These are phyloP conservation scores for Apamea crenata DNA, from an alignment of 2,888 invertebrate genomes.

Conservation along the genomic window DNA sequence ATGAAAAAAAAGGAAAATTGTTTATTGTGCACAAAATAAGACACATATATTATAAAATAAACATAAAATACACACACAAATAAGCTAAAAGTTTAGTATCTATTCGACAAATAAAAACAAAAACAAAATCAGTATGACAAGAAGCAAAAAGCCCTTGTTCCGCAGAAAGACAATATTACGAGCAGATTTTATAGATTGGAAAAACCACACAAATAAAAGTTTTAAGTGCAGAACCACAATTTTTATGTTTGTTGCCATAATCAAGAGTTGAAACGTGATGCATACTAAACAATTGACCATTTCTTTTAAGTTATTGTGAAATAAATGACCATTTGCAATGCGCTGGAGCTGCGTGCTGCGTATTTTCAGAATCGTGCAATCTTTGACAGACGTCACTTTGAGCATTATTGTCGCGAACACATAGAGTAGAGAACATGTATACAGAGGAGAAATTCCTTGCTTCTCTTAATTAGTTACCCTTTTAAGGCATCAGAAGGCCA, in stretches of 20 bases:
- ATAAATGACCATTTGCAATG: slow-evolving; percentile 53
- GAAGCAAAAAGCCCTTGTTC: too few species aligned
- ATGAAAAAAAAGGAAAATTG: too few species aligned
- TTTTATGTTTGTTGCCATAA: slow-evolving; percentile 33
- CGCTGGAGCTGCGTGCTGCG: slow-evolving; percentile 28
- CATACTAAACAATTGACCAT: slow-evolving; percentile 49
- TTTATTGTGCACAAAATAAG: too few species aligned
- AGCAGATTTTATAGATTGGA: not conserved
- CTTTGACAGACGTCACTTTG: slow-evolving; percentile 64
- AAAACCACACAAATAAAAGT: slow-evolving; percentile 4
- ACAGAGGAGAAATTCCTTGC: not conserved
- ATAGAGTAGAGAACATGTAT: slow-evolving; percentile 33
- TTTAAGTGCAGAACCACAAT: not conserved
- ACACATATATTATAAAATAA: too few species aligned
- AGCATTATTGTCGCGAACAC: slow-evolving; percentile 6
- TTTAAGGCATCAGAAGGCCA: too few species aligned
- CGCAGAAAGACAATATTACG: not conserved
- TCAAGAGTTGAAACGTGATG: slow-evolving; percentile 31
- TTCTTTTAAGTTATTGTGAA: slow-evolving; percentile 57
- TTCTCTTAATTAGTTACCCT: too few species aligned
- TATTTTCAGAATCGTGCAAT: slow-evolving; percentile 64
- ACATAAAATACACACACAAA: too few species aligned
- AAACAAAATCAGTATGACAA: not conserved
- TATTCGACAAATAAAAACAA: not conserved
- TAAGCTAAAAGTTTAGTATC: not conserved